phyloP scores from a whole-genome alignment of 2,113 vertebrate species.

The Zosterops borbonicus region DNA sequence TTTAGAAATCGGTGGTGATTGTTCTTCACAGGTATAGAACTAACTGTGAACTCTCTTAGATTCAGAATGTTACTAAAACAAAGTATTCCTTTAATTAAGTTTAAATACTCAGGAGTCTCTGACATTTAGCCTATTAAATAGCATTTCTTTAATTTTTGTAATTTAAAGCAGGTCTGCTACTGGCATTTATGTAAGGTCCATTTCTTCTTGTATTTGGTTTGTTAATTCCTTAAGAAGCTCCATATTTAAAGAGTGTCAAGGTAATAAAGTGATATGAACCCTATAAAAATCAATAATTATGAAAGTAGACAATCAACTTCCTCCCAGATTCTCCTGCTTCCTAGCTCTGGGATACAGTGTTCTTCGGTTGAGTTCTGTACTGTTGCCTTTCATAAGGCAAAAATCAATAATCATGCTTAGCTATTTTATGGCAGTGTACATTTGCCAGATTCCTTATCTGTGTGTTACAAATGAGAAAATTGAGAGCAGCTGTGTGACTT shows the following conservation, averaged over 20 bases:
- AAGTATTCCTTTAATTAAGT: not conserved
- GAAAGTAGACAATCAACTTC: not conserved
- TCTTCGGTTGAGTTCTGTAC: not conserved
- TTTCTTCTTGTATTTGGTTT: slow-evolving; percentile 17
- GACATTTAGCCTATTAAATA: not conserved
- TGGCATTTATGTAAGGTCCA: not conserved
- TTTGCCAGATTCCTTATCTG: not conserved
- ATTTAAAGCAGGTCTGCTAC: not conserved
- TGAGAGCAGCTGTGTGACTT: not conserved
- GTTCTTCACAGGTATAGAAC: not conserved
- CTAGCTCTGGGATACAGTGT: not conserved
- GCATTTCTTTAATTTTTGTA: not conserved
- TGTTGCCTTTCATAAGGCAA: not conserved
- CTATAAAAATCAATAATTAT: slow-evolving; percentile 3
- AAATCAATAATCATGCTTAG: not conserved
- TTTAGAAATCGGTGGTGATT: not conserved
- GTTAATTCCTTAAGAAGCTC: slow-evolving; percentile 3
- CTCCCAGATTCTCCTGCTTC: not conserved
- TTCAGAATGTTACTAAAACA: not conserved
- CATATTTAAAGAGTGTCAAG: not conserved
- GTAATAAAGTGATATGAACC: not conserved
- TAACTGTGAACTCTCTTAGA: not conserved
- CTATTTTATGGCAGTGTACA: not conserved
- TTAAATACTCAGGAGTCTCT: not conserved
- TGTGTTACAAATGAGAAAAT: not conserved